Percentiles rank a stretch among this genome's conserved stretches.
These are phyloP conservation scores for Calidris pugnax DNA, from an alignment of 2,113 vertebrate genomes.

Conservation along the genomic window DNA sequence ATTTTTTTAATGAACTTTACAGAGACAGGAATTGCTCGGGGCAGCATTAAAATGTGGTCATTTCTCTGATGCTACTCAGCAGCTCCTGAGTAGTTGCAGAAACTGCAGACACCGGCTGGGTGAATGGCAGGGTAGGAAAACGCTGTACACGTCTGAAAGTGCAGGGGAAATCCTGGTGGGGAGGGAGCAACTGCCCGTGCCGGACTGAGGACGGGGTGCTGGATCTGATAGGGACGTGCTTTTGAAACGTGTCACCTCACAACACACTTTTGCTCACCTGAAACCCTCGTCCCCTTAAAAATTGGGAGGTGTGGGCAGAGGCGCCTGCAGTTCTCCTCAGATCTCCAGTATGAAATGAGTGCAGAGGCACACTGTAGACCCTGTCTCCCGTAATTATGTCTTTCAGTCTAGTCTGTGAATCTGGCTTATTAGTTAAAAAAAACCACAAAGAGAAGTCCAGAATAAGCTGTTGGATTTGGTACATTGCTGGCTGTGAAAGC, in stretches of 20 bases:
- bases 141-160: background rate
- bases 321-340: background rate
- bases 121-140: background rate
- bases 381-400: background rate
- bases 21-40: slow-evolving; percentile 1
- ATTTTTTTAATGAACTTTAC: background rate
- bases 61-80: background rate
- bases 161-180: background rate
- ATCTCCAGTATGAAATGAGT: background rate
- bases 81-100: background rate
- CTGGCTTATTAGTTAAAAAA: background rate
- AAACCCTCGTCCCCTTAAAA: background rate
- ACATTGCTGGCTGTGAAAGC: background rate
- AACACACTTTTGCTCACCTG: background rate
- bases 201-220: background rate
- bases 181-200: background rate
- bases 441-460: background rate
- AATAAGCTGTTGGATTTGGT: background rate
- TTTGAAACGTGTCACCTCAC: background rate
- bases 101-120: background rate
- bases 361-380: background rate
- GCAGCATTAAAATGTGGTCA: background rate
- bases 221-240: background rate
- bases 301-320: background rate
- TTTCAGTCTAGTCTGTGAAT: background rate